Base-by-base conservation (phyloP, 2,113 vertebrate species). In the Holacanthus passer region DNA sequence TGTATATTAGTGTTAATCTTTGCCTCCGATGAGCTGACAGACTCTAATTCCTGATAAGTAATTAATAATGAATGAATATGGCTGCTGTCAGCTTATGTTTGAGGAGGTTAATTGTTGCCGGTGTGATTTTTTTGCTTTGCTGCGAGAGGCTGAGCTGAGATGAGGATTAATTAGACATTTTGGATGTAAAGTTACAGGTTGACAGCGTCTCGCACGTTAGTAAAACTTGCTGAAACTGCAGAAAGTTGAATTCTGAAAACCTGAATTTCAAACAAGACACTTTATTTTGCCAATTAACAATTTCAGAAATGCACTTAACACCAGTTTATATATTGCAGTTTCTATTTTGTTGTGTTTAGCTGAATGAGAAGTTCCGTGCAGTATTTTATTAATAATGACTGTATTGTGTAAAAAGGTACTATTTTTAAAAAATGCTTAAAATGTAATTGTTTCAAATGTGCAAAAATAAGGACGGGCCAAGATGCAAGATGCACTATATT, bases 31-130 rank as follows among this genome's bases (percentile, higher is more conserved):
- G 85, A 75, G 72, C 50, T 83, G 74, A 85, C 82, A 80, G 72
- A 73, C 68, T 48, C 29, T 84, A 79, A 88, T 80, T 79, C 45
- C 14, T 70, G 48, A 79, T 71, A 63, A 79, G 41, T 77, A 47
- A 84, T 89, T 78, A 77, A 86, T 77, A 68, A 59, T 53, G 65
- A 84, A 43, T 32, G n/a, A 85, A 52, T 82, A 45, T 62, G 71
- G 68, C 53, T 62, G 71, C 39, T 81, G 88, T 91, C 65, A 73
- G 76, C 63, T 81, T 20, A 55, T 16, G 29, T 87, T 73, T 85
- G 52, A 19, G 0, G 70, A 60, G 45, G 56, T 62, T 76, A 47
- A 73, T 75, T 79, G 63, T 67, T 79, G 62, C 59, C 43, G 69
- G 64, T 64, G 48, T 22, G n/a, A 50, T 29, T 82, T 69, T 32